phyloP scores from a whole-genome alignment of 2,888 invertebrate genomes.

The Stictocephala bisonia region DNA sequence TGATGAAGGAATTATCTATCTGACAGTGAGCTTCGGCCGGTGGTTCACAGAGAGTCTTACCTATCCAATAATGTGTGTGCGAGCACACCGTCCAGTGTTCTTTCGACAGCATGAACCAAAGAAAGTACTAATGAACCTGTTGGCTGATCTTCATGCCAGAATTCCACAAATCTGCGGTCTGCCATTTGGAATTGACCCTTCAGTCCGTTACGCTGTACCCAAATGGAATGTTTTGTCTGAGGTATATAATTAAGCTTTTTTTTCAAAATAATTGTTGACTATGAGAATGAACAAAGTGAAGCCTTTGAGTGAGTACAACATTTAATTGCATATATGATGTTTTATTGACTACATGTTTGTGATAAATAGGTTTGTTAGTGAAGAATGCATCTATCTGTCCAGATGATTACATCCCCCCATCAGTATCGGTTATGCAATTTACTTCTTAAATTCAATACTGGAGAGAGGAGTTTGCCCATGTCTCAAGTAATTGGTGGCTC shows the following conservation, averaged over 20 bases:
- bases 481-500: too few relatives aligned
- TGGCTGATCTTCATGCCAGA: slow-evolving; percentile 36
- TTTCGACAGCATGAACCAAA: slow-evolving; percentile 17
- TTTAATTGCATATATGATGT: too few relatives aligned
- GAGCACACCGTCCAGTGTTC: slow-evolving; percentile 38
- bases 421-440: too few relatives aligned
- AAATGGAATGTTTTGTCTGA: slow-evolving; percentile 14
- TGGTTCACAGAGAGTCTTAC: slow-evolving; percentile 42
- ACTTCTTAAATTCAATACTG: too few relatives aligned
- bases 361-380: too few relatives aligned
- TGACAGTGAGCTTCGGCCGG: slow-evolving; percentile 50
- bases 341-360: too few relatives aligned
- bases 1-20: slow-evolving; percentile 46
- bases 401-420: too few relatives aligned
- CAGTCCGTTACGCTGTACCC: slow-evolving; percentile 35
- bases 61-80: slow-evolving; percentile 49
- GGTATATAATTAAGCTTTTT: too few relatives aligned
- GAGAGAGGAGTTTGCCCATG: too few relatives aligned
- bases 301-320: too few relatives aligned
- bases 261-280: background rate
- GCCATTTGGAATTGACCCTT: slow-evolving; percentile 31
- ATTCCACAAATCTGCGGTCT: slow-evolving; percentile 44
- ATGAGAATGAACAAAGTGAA: too few relatives aligned
- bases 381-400: too few relatives aligned
- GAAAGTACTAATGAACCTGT: slow-evolving; percentile 39